Base-by-base conservation (phyloP, 1,140 invertebrate genomes). In the Cecropterus lyciades region DNA sequence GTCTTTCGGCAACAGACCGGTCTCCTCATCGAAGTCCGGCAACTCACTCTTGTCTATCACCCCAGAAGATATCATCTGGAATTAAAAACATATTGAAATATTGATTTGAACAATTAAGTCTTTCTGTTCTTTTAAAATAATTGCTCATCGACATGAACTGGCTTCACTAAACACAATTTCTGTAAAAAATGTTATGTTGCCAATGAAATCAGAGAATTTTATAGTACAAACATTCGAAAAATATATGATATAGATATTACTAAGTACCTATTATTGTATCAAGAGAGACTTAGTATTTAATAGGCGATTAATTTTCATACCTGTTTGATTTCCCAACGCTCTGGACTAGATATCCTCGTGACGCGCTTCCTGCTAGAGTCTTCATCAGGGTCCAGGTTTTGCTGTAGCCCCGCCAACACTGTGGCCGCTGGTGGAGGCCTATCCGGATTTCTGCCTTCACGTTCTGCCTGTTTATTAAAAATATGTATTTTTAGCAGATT, bases 341-440 rank as follows among this genome's bases (percentile, higher is more conserved):
- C 99, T 0, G 99, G 99, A 17, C 98, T 99, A 0, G 99, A 99
- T 37, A 99, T 96, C 65, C 98, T 94, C 42, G 98, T 97, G 8
- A 98, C 96, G 17, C 96, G 93, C 88, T 97, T 97, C 7, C 95
- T 92, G 13, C 95, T 96, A 63, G 95, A 94, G 67, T 95, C 94
- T 72, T 97, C 96, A 70, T 97, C 96, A 15, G 95, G 94, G 65
- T 97, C 96, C 8, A 95, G 87, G 20, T 93, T 94, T 1, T 94
- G 93, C 53, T 96, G 95, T 10, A 97, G 87, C 24, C 95, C 91
- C 57, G 93, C 93, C 10, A 97, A 85, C 10, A 96, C 93, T 0
- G 95, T 95, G 0, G 95, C 94, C 6, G 92, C 89, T 9, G 92
- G 74, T 57, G 89, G 85, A 0, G 97, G 97, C 27, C 97, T 89